Evolutionary conservation across 2,113 vertebrate species (phyloP).

Genomic region (Amia ocellicauda): DNA sequence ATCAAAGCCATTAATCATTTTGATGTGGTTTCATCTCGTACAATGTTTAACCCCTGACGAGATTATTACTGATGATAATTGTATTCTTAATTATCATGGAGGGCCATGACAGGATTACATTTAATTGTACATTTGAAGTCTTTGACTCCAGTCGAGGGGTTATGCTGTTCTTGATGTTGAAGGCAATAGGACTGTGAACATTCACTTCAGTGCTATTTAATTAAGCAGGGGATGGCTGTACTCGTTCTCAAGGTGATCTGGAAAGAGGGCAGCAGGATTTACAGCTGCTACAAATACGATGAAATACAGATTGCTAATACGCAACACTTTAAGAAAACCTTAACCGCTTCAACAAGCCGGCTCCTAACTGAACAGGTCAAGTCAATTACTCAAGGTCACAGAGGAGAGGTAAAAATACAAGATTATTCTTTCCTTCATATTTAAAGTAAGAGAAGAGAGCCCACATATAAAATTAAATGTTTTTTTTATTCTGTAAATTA

Average conservation of each 20-base stretch:
- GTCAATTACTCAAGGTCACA: constrained; percentile 24
- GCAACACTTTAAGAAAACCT: constrained; percentile 4
- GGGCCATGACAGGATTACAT: constrained; percentile 12
- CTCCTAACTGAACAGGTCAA: constrained; percentile 23
- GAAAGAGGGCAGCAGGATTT: constrained; percentile 19
- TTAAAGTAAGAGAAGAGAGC: constrained; percentile 37
- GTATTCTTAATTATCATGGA: constrained; percentile 26
- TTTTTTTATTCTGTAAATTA: constrained; percentile 46
- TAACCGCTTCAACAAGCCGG: neutral
- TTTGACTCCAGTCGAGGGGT: neutral
- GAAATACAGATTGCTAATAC: constrained; percentile 9
- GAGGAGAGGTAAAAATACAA: constrained; percentile 24
- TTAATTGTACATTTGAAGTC: constrained; percentile 7
- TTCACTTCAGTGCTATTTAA: constrained; percentile 31
- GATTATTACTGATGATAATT: constrained; percentile 33
- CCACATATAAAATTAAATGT: constrained; percentile 49
- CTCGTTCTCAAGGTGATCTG: constrained; percentile 24
- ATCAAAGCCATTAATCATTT: constrained; percentile 11
- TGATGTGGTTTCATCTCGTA: constrained; percentile 29
- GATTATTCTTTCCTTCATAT: constrained; percentile 11
- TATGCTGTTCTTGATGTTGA: neutral
- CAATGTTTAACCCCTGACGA: constrained; percentile 31
- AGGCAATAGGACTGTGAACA: neutral
- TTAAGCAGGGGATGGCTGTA: constrained; percentile 26
- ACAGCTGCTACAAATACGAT: constrained; percentile 28